Evolutionary conservation across 2,797 vertebrate species (phyloP).

Genomic region (Psittacula derbiana): DNA sequence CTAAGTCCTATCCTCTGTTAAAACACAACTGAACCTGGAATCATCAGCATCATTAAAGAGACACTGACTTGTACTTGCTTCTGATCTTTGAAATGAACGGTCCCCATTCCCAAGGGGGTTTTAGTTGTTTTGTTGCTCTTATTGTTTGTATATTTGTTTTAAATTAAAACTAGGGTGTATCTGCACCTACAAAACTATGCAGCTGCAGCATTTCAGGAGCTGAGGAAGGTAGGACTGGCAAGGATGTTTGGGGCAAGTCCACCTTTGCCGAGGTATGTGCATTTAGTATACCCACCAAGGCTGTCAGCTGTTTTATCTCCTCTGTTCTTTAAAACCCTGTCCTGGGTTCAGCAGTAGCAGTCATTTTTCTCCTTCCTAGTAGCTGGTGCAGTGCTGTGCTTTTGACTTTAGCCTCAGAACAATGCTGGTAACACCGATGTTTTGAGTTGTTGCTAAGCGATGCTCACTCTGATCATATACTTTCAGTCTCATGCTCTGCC

Average conservation of each 20-base stretch:
- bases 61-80: not conserved
- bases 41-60: not conserved
- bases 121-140: not conserved
- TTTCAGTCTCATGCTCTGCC: not conserved
- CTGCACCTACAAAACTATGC: not conserved
- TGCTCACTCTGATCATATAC: not conserved
- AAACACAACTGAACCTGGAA: not conserved
- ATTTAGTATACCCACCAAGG: not conserved
- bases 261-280: not conserved
- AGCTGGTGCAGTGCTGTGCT: not conserved
- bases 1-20: not conserved
- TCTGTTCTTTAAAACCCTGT: not conserved
- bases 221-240: not conserved
- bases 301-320: not conserved
- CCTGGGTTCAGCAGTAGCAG: not conserved
- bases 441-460: not conserved
- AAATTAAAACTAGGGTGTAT: not conserved
- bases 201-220: not conserved
- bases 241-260: not conserved
- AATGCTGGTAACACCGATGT: not conserved
- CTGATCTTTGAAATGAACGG: not conserved
- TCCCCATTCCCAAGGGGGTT: not conserved
- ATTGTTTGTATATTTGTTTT: not conserved
- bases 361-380: not conserved
- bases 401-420: not conserved